These are phyloP conservation scores for Lobophora halterata DNA, from an alignment of 2,888 invertebrate genomes.

Conservation along the genomic window DNA sequence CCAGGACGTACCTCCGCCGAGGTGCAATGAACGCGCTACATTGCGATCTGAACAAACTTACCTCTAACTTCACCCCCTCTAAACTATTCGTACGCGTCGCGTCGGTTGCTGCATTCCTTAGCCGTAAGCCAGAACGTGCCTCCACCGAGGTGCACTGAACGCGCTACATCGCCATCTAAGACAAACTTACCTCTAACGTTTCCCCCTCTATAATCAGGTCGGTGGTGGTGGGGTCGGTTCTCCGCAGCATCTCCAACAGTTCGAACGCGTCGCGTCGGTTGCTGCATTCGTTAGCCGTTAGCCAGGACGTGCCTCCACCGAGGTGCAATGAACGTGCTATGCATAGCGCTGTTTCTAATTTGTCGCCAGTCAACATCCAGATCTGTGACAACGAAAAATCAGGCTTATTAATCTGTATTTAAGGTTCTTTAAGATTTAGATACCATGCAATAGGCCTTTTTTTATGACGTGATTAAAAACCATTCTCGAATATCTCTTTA, in stretches of 20 bases:
- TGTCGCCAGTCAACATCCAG: conserved; percentile 97
- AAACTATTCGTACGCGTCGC: conserved; percentile 55
- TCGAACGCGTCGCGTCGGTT: conserved; percentile 51
- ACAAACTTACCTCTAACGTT: conserved; percentile 62
- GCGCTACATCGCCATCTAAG: too few relatives aligned
- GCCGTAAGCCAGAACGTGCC: conserved; percentile 50
- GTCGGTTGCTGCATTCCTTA: conserved; percentile 42
- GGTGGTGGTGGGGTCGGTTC: conserved; percentile 34
- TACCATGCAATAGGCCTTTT: too few relatives aligned
- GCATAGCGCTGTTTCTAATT: conserved; percentile 98
- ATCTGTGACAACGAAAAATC: conserved; percentile 82
- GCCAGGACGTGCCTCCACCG: conserved; percentile 56
- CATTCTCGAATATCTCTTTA: too few relatives aligned
- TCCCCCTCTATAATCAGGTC: conserved; percentile 74
- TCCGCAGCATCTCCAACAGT: conserved; percentile 46
- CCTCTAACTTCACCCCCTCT: conserved; percentile 73
- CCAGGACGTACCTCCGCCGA: conserved; percentile 71
- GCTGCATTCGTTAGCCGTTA: conserved; percentile 46
- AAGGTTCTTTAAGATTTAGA: too few relatives aligned
- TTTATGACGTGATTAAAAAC: too few relatives aligned
- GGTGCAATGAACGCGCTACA: conserved; percentile 97
- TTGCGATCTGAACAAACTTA: too few relatives aligned
- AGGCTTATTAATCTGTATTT: too few relatives aligned
- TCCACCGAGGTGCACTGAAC: conserved; percentile 41
- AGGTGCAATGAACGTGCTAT: conserved; percentile 98